Evolutionary conservation across 2,888 invertebrate genomes (phyloP), one percentile per base, ranked within the genome.

Genomic region (Watsonalla binaria): DNA sequence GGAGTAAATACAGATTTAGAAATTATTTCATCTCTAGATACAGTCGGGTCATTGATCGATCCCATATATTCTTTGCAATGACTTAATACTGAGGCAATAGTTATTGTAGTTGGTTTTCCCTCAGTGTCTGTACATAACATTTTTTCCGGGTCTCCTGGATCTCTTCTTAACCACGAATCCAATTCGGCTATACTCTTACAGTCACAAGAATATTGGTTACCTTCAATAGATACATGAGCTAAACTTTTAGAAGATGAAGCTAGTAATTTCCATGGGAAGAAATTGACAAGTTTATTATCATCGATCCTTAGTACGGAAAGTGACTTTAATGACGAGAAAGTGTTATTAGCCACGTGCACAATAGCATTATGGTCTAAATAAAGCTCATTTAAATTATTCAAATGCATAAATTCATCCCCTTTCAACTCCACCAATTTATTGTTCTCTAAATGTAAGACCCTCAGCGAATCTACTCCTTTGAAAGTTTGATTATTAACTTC

Each of bases 121-220:
- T 84, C 89, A 52, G 91, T 91, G 74, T 93, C 93, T 47, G 92
- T 91, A 75, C 94, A 94, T 68, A 93, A 91, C 93, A 95, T 93
- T 89, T 93, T 94, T 74, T 93, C 92, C 39, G 94, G 93, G 78
- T 94, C 93, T 51, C 93, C 92, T 24, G 93, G 93, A 78, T 94
- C 93, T 65, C 92, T 90, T 56, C 92, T 88, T 56, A 95, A 82
- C 95, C 95, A 95, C 51, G 92, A 91, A 71, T 94, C 93, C 74
- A 95, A 90, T 70, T 93, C 93, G 47, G 92, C 94, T 62, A 95
- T 92, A 77, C 94, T 94, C 72, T 92, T 92, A 84, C 96, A 96
- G 76, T 95, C 94, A 86, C 96, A 96, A 70, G 94, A 95, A 96
- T 96, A 96, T 78, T 93, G 93, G 91, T 96, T 96, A 68, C 95